Evolutionary conservation across 2,888 invertebrate genomes (phyloP).

Genomic region (Drosophila paucipuncta): DNA sequence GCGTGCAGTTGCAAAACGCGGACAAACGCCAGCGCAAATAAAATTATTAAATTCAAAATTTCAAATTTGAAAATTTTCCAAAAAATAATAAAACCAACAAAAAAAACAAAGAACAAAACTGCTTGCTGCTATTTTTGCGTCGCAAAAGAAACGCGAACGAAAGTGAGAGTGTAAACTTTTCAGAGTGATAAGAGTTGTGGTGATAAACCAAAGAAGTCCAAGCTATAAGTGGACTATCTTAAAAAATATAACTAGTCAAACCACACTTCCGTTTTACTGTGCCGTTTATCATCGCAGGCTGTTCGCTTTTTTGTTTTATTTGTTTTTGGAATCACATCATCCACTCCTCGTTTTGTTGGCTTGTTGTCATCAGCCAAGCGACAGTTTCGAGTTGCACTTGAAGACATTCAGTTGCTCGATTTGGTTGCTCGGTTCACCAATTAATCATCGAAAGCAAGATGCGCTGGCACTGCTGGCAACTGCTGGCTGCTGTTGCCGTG

Average conservation of each 20-base stretch:
- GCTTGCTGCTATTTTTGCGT: constrained; percentile 29
- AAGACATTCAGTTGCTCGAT: constrained; percentile 6
- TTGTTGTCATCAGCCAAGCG: neutral
- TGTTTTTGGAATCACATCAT: neutral
- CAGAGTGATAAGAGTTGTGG: constrained; percentile 30
- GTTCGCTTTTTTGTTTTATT: neutral
- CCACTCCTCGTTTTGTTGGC: neutral
- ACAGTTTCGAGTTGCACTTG: constrained; percentile 22
- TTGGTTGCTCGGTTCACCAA: neutral
- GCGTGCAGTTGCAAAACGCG: constrained; percentile 69
- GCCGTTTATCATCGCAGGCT: neutral
- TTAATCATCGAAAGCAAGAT: constrained; percentile 32
- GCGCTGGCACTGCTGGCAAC: constrained; percentile 24
- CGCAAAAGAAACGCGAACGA: neutral
- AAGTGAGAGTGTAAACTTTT: neutral
- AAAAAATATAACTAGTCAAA: constrained; percentile 6
- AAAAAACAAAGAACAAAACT: neutral
- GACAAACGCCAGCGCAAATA: neutral
- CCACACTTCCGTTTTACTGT: constrained; percentile 28
- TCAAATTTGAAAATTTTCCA: constrained; percentile 12
- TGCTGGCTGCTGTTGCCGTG: constrained; percentile 17
- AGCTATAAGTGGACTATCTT: constrained; percentile 21
- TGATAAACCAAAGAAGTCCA: constrained; percentile 2
- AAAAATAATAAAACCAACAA: neutral
- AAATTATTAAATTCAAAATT: constrained; percentile 9